Conservation (phyloP, 2,113 vertebrate species). For the Rhinogobius similis region DNA sequence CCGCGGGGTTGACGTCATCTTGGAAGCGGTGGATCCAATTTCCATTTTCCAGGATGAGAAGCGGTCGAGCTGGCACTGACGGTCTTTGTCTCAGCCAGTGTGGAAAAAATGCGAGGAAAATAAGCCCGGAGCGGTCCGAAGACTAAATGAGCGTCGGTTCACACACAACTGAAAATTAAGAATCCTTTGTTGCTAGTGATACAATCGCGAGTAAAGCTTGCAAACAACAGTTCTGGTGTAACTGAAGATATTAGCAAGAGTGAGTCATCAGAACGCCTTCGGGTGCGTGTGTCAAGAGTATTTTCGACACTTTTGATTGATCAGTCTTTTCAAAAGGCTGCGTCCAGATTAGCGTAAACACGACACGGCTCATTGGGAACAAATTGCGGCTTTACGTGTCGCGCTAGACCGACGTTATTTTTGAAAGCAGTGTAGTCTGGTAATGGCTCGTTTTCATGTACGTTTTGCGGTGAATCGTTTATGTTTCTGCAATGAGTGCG, state of each 20-base stretch:
- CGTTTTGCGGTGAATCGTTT: too few species aligned
- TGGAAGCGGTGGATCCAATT: background rate
- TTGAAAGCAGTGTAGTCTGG: background rate
- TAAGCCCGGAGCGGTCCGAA: background rate
- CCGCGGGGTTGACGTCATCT: background rate
- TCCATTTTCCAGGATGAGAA: conserved; percentile 18
- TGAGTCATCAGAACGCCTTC: background rate
- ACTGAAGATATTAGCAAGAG: background rate
- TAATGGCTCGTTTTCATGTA: background rate
- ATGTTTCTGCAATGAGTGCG: too few species aligned
- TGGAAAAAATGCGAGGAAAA: conserved; percentile 9
- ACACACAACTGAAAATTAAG: background rate
- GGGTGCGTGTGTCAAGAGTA: background rate
- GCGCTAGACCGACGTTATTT: too few species aligned
- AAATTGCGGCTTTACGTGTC: background rate
- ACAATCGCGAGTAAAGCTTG: too few species aligned
- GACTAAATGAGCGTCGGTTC: background rate
- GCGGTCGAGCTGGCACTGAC: background rate
- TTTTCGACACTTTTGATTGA: background rate
- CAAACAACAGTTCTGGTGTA: background rate
- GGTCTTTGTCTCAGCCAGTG: conserved; percentile 6
- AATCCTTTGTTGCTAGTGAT: background rate
- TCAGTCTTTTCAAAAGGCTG: background rate
- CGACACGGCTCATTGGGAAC: background rate
- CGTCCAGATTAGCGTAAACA: background rate